Evolutionary conservation across 2,797 vertebrate species (phyloP).

Genomic region (Tachyglossus aculeatus): DNA sequence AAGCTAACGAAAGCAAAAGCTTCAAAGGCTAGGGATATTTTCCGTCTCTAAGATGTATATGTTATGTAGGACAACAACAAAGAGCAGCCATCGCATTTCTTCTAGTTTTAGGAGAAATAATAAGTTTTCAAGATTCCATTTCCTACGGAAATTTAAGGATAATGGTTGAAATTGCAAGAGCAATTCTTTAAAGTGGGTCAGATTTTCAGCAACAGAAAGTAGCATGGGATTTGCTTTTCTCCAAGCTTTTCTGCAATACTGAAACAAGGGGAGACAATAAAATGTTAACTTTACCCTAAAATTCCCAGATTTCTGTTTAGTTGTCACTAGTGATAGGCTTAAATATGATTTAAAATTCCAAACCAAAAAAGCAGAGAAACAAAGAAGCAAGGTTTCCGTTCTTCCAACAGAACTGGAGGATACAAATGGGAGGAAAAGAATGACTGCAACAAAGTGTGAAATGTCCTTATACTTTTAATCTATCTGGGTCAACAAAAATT

Average conservation of each 20-base stretch:
- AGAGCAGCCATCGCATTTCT: not conserved
- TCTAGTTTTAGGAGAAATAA: conserved; percentile 8
- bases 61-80: not conserved
- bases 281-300: not conserved
- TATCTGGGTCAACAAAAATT: not conserved
- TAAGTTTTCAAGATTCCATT: not conserved
- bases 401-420: not conserved
- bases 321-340: conserved; percentile 1
- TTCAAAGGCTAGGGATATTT: conserved; percentile 5
- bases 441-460: not conserved
- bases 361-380: conserved; percentile 7
- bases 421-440: not conserved
- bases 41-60: not conserved
- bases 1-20: not conserved
- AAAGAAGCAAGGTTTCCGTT: not conserved
- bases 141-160: not conserved
- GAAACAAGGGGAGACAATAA: conserved; percentile 7
- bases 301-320: not conserved
- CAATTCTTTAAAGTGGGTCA: conserved; percentile 15
- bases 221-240: no score
- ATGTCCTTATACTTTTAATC: not conserved
- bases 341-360: conserved; percentile 9
- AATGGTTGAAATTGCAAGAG: not conserved
- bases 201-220: not conserved
- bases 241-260: not conserved